Percentiles rank a stretch among this genome's conserved stretches.
Evolutionary conservation across 2,888 invertebrate species (phyloP).

Genomic region (Poecilobothrus nobilitatus): DNA sequence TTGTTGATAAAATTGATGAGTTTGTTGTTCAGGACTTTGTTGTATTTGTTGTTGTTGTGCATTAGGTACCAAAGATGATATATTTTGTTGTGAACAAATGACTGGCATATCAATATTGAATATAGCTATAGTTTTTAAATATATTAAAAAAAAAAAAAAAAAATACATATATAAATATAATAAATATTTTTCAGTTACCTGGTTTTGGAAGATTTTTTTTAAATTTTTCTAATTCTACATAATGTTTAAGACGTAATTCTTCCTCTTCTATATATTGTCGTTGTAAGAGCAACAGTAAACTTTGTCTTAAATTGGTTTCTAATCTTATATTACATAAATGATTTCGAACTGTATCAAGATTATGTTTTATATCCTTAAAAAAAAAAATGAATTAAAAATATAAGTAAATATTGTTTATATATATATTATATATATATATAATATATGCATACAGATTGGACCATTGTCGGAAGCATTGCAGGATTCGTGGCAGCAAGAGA

Average conservation of each 20-base stretch:
- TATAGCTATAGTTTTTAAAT: neutral
- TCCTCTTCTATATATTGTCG: conserved; percentile 44
- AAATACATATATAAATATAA: neutral
- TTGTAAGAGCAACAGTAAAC: conserved; percentile 38
- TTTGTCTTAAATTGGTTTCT: conserved; percentile 41
- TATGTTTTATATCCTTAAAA: conserved; percentile 41
- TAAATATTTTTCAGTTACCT: conserved; percentile 31
- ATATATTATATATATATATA: neutral
- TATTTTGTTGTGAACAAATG: neutral
- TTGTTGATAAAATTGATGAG: conserved; percentile 3
- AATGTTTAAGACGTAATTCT: conserved; percentile 41
- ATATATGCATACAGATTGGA: conserved; percentile 36
- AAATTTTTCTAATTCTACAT: conserved; percentile 43
- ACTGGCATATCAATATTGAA: neutral
- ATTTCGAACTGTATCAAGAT: conserved; percentile 40
- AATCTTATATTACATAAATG: conserved; percentile 39
- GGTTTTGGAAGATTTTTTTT: conserved; percentile 38
- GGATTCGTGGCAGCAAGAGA: conserved; percentile 42
- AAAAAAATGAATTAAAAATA: neutral
- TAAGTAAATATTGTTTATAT: neutral
- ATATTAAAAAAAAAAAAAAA: neutral
- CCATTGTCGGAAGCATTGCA: conserved; percentile 38
- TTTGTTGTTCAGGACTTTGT: conserved; percentile 13
- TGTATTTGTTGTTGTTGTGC: neutral
- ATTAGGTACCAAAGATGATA: neutral